Conservation (phyloP, 2,888 invertebrate genomes). For the Matsumyia berberina region DNA sequence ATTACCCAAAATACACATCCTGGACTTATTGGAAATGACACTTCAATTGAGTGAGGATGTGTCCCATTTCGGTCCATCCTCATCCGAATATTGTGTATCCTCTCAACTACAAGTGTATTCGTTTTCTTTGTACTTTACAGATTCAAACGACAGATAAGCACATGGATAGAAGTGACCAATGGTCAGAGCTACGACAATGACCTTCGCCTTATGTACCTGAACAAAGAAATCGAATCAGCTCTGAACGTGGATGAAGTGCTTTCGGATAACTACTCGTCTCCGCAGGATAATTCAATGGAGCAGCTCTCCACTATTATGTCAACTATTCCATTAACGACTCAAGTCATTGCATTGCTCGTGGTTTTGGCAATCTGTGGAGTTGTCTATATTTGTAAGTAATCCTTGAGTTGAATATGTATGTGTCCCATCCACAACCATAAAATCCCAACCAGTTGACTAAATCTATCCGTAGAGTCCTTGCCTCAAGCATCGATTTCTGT, state of each 20-base stretch:
- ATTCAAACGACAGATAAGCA: constrained; percentile 67
- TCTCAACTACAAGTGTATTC: constrained; percentile 12
- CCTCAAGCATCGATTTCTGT: not conserved
- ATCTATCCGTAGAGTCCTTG: constrained; percentile 11
- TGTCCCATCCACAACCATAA: not conserved
- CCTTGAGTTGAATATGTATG: not conserved
- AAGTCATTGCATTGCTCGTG: constrained; percentile 81
- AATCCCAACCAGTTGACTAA: constrained; percentile 35
- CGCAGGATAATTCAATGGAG: constrained; percentile 41
- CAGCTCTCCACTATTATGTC: constrained; percentile 58
- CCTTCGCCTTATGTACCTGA: constrained; percentile 64
- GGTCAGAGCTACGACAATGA: constrained; percentile 53
- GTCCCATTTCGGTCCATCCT: not conserved
- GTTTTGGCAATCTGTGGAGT: constrained; percentile 85
- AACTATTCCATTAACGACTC: constrained; percentile 83
- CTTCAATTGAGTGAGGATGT: constrained; percentile 3
- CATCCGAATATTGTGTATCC: constrained; percentile 14
- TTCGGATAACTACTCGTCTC: constrained; percentile 29
- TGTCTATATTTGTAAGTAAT: constrained; percentile 86
- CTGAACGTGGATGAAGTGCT: constrained; percentile 33
- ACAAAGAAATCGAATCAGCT: constrained; percentile 58
- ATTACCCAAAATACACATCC: constrained; percentile 5
- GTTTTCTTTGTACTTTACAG: constrained; percentile 31
- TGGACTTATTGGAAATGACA: constrained; percentile 30
- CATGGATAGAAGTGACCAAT: constrained; percentile 64